Base-by-base conservation (phyloP, 2,113 vertebrate species). In the Aptenodytes forsteri region DNA sequence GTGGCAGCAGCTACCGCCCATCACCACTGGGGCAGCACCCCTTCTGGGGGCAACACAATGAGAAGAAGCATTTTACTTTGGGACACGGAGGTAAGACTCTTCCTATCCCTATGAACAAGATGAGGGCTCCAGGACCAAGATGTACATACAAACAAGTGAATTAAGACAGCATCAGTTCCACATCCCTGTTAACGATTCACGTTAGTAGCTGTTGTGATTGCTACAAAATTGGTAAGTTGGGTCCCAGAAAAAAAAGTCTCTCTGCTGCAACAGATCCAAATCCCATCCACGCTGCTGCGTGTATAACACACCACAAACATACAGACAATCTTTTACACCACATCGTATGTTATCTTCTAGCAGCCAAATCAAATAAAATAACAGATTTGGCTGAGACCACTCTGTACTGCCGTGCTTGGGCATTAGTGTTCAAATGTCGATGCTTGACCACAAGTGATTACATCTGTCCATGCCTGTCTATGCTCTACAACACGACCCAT, bases 151-250 rank as follows among this genome's bases (percentile, higher is more conserved):
- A 58, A 76, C 22, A n/a, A 1, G 1, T 7, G 4, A 91, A 77
- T 9, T 40, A 30, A 42, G 13, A 87, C 6, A 80, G 11, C 25
- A 38, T 12, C 1, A n/a, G 21, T 52, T 67, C 61, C 44, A 64
- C 7, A 50, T 11, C 25, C 21, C 17, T 22, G 6, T 18, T 62
- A 86, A 61, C 0, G 0, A 67, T 38, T 19, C n/a, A 2, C 1
- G 1, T 25, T 22, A 79, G 29, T 3, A 79, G 58, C 44, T 64
- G 16, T 16, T 75, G 59, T 16, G 25, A 11, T 62, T 50, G 26
- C 59, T 55, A 52, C 23, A 83, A 73, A 88, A 78, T 19, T 49
- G 10, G 3, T 52, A 90, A 75, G 2, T 5, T 49, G 16, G 9
- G 15, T 38, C 10, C 9, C 67, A 59, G 19, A 11, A 25, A 67